These are phyloP conservation scores for Eumerus sabulonum DNA, from an alignment of 2,888 invertebrate species.

Conservation along the genomic window DNA sequence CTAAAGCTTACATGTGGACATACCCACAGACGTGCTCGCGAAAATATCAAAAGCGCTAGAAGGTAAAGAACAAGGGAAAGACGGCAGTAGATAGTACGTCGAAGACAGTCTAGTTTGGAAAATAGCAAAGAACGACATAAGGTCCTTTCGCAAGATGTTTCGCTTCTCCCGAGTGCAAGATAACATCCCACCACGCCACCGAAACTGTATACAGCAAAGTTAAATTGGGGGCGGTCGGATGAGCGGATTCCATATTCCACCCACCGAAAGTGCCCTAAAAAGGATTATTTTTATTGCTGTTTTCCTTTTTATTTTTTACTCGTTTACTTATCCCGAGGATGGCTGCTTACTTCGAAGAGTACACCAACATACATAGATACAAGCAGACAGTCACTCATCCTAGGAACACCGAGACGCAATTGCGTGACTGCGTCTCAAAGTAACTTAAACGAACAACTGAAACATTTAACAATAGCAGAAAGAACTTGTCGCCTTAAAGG, in stretches of 20 bases:
- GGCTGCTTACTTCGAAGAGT: neutral
- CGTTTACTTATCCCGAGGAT: slow-evolving; percentile 41
- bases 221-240: too few relatives aligned
- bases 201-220: too few relatives aligned
- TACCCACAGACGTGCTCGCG: too few relatives aligned
- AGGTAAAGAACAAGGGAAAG: too few relatives aligned
- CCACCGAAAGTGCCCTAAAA: slow-evolving; percentile 54
- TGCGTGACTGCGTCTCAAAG: slow-evolving; percentile 52
- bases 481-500: slow-evolving; percentile 15
- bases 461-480: neutral
- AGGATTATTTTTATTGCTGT: slow-evolving; percentile 36
- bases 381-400: slow-evolving; percentile 3
- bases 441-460: slow-evolving; percentile 19
- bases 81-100: neutral
- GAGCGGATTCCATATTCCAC: slow-evolving; percentile 24
- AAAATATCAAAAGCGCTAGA: too few relatives aligned
- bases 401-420: slow-evolving; percentile 27
- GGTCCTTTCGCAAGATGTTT: slow-evolving; percentile 53
- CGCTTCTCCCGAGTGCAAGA: slow-evolving; percentile 47
- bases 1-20: slow-evolving; percentile 25
- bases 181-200: neutral
- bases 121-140: slow-evolving; percentile 46
- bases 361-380: slow-evolving; percentile 15
- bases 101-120: neutral
- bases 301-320: slow-evolving; percentile 13